phyloP scores from a whole-genome alignment of 1,140 invertebrate genomes.

The Tetragonula clypearis region DNA sequence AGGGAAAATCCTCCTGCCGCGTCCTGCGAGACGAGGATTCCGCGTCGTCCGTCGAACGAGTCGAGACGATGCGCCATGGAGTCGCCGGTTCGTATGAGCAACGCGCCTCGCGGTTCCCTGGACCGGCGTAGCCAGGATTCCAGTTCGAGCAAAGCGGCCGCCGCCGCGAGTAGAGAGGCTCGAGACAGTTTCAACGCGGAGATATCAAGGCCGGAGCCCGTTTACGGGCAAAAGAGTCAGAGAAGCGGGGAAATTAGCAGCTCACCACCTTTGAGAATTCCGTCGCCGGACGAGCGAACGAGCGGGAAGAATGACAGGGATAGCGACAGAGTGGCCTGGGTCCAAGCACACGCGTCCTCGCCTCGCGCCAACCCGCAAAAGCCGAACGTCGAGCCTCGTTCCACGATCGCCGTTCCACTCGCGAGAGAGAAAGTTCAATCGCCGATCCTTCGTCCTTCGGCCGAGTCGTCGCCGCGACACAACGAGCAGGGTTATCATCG shows the following conservation, averaged over 20 bases:
- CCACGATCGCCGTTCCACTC: background rate
- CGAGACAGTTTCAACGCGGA: constrained; percentile 7
- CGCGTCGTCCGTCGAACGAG: constrained; percentile 59
- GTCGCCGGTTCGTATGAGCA: constrained; percentile 72
- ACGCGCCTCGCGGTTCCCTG: constrained; percentile 59
- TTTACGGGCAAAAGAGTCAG: constrained; percentile 52
- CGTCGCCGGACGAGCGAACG: background rate
- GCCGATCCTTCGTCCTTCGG: too few species aligned
- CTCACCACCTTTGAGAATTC: background rate
- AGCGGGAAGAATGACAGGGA: background rate
- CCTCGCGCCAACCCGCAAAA: background rate
- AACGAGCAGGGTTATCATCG: background rate
- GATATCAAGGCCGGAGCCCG: constrained; percentile 63
- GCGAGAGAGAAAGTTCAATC: too few species aligned
- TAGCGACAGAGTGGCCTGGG: constrained; percentile 33
- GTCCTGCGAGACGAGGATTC: constrained; percentile 61
- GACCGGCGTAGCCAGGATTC: constrained; percentile 5
- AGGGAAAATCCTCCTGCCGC: constrained; percentile 64
- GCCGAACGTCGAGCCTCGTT: background rate
- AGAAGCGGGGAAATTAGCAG: background rate
- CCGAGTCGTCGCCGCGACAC: background rate
- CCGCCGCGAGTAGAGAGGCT: background rate
- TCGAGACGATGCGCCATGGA: constrained; percentile 54
- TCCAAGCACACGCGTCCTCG: background rate
- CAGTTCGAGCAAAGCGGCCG: background rate